Conservation (phyloP, 2,797 vertebrate genomes). For the Amniataba percoides region DNA sequence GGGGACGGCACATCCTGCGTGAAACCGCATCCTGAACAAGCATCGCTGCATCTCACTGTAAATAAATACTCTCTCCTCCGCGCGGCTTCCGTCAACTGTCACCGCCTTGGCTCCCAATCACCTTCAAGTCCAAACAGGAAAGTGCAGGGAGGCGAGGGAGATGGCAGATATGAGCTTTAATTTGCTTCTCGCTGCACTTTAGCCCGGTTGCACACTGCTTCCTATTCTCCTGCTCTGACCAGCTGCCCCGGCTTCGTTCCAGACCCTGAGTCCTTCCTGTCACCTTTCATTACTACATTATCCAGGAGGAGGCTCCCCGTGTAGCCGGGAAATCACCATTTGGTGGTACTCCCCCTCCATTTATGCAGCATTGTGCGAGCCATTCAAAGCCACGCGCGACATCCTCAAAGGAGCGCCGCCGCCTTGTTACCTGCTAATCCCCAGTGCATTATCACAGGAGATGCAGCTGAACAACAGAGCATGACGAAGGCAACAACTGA, state of each 20-base stretch:
- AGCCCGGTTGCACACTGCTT: constrained; percentile 85
- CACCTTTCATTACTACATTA: constrained; percentile 92
- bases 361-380: constrained; percentile 67
- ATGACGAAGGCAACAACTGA: constrained; percentile 72
- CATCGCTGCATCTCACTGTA: constrained; percentile 96
- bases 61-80: constrained; percentile 98
- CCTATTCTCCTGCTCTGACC: constrained; percentile 88
- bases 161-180: constrained; percentile 96
- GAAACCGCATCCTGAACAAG: constrained; percentile 99
- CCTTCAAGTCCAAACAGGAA: constrained; percentile 99
- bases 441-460: constrained; percentile 72
- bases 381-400: constrained; percentile 66
- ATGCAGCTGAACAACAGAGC: constrained; percentile 73
- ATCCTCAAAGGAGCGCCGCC: constrained; percentile 68
- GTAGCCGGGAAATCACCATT: constrained; percentile 81
- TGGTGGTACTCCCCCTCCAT: constrained; percentile 55
- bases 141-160: constrained; percentile 93
- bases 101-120: constrained; percentile 96
- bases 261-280: constrained; percentile 93
- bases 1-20: constrained; percentile 93
- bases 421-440: constrained; percentile 79
- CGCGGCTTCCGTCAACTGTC: constrained; percentile 97
- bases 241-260: constrained; percentile 91
- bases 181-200: constrained; percentile 95
- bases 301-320: constrained; percentile 72